These are phyloP conservation scores for Hydrozoanthus gracilis DNA, from an alignment of 92 coral and sea anemone species.

Conservation along the genomic window DNA sequence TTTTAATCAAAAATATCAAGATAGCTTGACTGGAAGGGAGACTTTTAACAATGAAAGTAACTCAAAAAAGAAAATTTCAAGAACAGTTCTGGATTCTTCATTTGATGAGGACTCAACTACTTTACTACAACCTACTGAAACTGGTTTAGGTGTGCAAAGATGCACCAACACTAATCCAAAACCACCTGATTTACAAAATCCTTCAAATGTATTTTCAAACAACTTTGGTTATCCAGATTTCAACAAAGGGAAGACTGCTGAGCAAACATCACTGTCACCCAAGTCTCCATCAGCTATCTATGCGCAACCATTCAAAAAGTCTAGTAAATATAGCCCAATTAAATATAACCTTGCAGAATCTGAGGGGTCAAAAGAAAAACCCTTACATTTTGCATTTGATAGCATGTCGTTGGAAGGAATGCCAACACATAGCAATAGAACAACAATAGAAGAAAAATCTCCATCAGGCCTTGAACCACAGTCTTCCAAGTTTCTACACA, in stretches of 20 bases:
- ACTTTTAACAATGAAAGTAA: background rate
- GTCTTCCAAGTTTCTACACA: background rate
- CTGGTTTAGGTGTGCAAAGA: background rate
- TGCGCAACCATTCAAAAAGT: conserved; percentile 40
- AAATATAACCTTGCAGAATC: background rate
- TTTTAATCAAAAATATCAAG: background rate
- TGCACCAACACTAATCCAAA: background rate
- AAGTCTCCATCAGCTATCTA: conserved; percentile 24
- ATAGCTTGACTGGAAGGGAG: background rate
- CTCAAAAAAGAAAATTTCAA: background rate
- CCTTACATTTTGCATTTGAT: conserved; percentile 26
- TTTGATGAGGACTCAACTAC: conserved; percentile 60
- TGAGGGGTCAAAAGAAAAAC: background rate
- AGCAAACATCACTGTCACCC: background rate
- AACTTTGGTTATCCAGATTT: background rate
- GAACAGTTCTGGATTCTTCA: conserved; percentile 63
- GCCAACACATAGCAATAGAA: background rate
- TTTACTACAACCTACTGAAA: conserved; percentile 19
- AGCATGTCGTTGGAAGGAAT: background rate
- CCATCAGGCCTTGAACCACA: background rate
- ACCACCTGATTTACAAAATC: background rate
- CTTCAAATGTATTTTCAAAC: background rate
- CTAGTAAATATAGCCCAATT: conserved; percentile 39
- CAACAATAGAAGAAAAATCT: background rate
- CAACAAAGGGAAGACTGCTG: background rate